Base-by-base conservation (phyloP, 2,113 vertebrate genomes). In the Progne subis region DNA sequence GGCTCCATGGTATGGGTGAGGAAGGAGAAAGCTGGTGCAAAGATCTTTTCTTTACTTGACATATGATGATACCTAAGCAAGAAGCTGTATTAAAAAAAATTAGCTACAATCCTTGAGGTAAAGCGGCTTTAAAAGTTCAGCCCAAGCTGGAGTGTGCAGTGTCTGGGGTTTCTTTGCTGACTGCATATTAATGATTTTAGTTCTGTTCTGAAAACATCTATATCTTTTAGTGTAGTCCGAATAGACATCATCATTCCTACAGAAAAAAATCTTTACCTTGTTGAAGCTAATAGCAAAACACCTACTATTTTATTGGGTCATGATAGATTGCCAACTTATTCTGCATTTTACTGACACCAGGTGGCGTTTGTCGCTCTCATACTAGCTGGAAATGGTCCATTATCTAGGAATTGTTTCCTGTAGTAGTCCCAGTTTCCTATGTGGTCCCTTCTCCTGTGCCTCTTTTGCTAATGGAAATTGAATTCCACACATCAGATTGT, bases 291-390 rank as follows among this genome's bases (percentile, higher is more conserved):
- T 11, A 72, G 23, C 8, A 43, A 57, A 80, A 12, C 14, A 34
- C 3, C 29, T 59, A 15, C 5, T 53, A 8, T 72, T 77, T 25
- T 47, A 39, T n/a, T 82, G 17, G 8, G 4, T 70, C 41, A 7
- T 50, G 50, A 70, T 52, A 0, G 0, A 23, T 10, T 2, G 0
- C 59, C 41, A n/a, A 12, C 4, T 78, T 46, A 60, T 37, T 86
- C 37, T 95, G 25, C 16, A 34, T 77, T 91, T 91, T 74, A 14
- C 39, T 61, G 70, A 26, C 20, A 59, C 12, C 63, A 72, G 39
- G 49, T 69, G 32, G 23, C 19, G 53, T 88, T 82, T 86, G 85
- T 68, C 59, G 43, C 11, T 76, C 37, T 76, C n/a, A 23, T 4
- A 14, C 5, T 41, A 24, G 18, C 9, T 93, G 50, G 43, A 70